Percentiles rank a stretch among this genome's conserved stretches.
Conservation (phyloP, 1,140 invertebrate genomes). For the Pantala flavescens region DNA sequence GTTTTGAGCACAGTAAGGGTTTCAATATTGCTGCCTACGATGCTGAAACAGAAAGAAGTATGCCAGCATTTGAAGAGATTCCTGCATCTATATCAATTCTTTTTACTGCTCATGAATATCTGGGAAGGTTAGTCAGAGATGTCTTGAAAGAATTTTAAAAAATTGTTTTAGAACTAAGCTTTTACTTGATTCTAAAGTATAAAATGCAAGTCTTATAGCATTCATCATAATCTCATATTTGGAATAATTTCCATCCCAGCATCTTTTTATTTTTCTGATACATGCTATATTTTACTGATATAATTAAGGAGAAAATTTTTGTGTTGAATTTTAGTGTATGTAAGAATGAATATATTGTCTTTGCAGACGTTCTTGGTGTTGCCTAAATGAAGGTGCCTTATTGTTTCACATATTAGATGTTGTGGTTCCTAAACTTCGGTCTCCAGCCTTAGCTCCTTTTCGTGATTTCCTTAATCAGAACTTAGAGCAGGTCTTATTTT, state of each 20-base stretch:
- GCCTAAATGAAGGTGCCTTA: slow-evolving; percentile 59
- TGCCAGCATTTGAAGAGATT: slow-evolving; percentile 43
- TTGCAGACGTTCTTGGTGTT: slow-evolving; percentile 58
- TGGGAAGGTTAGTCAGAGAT: slow-evolving; percentile 46
- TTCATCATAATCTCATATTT: no score
- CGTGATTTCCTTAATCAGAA: slow-evolving; percentile 48
- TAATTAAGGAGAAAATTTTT: no score
- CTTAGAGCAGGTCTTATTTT: slow-evolving; percentile 81
- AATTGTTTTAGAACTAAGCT: not conserved
- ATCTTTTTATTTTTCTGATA: no score
- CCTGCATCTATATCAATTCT: slow-evolving; percentile 67
- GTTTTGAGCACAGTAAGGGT: slow-evolving; percentile 11
- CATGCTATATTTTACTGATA: no score
- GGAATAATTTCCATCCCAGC: no score
- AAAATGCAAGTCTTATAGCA: no score
- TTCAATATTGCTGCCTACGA: not conserved
- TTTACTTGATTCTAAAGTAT: not conserved
- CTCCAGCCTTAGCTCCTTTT: slow-evolving; percentile 39
- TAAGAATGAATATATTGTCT: not conserved
- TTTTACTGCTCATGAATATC: slow-evolving; percentile 73
- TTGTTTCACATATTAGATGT: slow-evolving; percentile 65
- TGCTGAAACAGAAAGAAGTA: not conserved
- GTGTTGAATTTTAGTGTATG: no score
- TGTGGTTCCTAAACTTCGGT: slow-evolving; percentile 52
- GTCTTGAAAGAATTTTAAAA: not conserved